Evolutionary conservation across 2,113 vertebrate genomes (phyloP).

Genomic region (Ailuropoda melanoleuca): DNA sequence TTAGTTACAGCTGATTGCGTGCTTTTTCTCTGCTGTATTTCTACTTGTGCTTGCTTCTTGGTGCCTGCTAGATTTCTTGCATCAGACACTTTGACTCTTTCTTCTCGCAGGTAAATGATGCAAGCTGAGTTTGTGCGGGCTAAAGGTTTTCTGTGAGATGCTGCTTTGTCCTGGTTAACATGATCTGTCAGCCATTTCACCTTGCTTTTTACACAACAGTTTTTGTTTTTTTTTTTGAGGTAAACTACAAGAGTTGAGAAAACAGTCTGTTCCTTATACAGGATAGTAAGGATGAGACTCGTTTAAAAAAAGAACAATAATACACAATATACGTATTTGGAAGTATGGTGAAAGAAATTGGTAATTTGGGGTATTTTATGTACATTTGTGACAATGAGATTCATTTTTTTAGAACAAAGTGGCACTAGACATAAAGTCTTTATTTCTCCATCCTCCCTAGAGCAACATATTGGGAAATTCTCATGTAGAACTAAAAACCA

Average conservation of each 20-base stretch:
- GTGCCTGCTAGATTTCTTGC: not conserved
- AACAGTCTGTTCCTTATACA: not conserved
- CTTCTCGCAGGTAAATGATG: not conserved
- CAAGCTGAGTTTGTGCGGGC: not conserved
- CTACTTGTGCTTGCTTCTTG: not conserved
- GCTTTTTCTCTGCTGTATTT: not conserved
- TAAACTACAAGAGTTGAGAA: not conserved
- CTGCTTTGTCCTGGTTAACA: not conserved
- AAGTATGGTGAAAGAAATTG: not conserved
- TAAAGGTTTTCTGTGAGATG: not conserved
- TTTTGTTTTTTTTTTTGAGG: not conserved
- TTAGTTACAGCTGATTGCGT: not conserved
- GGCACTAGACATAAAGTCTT: not conserved
- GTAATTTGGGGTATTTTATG: not conserved
- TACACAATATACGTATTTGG: not conserved
- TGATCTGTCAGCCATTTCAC: not conserved
- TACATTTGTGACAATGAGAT: not conserved
- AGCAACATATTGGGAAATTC: not conserved
- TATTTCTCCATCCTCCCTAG: not conserved
- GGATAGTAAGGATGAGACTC: not conserved
- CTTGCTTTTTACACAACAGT: not conserved
- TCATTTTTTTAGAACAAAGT: slow-evolving; percentile 3
- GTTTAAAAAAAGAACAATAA: not conserved
- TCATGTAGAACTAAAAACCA: not conserved
- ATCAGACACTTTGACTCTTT: not conserved